These are phyloP conservation scores for Hymenopus coronatus DNA, from an alignment of 2,888 invertebrate species.

Conservation along the genomic window DNA sequence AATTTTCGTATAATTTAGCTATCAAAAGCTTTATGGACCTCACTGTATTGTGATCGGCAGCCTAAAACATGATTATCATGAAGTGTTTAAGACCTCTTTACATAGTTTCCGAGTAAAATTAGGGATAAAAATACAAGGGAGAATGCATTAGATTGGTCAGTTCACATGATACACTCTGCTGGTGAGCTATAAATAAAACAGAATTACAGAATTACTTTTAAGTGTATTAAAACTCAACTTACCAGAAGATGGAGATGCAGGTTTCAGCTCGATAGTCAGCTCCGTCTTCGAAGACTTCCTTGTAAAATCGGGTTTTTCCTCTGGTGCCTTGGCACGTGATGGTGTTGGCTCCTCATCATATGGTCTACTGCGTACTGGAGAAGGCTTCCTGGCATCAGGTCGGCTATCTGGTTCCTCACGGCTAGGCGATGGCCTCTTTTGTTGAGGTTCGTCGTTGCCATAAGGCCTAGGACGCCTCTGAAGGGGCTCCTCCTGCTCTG, in stretches of 20 bases:
- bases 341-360: background rate
- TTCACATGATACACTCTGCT: too few relatives aligned
- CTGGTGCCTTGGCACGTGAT: background rate
- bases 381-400: background rate
- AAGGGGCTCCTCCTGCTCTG: background rate
- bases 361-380: background rate
- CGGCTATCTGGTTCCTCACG: background rate
- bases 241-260: conserved; percentile 22
- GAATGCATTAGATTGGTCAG: too few relatives aligned
- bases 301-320: conserved; percentile 6
- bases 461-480: background rate
- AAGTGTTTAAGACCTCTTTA: too few relatives aligned
- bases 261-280: conserved; percentile 31
- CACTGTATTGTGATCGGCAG: too few relatives aligned
- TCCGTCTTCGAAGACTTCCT: conserved; percentile 31
- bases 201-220: background rate
- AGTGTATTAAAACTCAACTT: background rate
- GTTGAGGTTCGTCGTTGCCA: background rate
- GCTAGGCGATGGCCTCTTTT: background rate
- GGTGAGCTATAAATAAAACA: background rate
- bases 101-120: too few relatives aligned
- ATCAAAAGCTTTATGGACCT: too few relatives aligned
- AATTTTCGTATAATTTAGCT: too few relatives aligned
- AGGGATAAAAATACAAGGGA: too few relatives aligned
- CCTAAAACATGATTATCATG: too few relatives aligned